Conservation (phyloP, 2,888 invertebrate genomes). For the Hypsopygia costalis region DNA sequence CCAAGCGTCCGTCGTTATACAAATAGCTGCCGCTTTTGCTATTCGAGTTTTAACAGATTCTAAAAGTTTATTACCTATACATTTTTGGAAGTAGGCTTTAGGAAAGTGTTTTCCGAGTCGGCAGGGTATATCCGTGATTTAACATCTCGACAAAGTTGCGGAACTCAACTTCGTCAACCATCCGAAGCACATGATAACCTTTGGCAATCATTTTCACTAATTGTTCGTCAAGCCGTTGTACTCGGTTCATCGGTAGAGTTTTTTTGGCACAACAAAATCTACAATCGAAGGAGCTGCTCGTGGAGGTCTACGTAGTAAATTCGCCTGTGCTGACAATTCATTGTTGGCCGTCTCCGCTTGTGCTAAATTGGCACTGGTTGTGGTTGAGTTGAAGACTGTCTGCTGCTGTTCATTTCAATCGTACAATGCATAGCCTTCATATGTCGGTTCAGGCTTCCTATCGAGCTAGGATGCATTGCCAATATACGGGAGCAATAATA, state of each 20-base stretch:
- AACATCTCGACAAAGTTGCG: constrained; percentile 14
- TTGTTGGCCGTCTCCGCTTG: background rate
- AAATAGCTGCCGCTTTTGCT: constrained; percentile 16
- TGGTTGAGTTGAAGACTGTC: background rate
- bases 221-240: constrained; percentile 10
- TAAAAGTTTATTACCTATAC: constrained; percentile 12
- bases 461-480: constrained; percentile 14
- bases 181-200: constrained; percentile 17
- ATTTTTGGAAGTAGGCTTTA: constrained; percentile 20
- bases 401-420: too few relatives aligned
- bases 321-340: background rate
- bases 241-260: constrained; percentile 1
- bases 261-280: constrained; percentile 1
- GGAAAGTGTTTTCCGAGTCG: constrained; percentile 13
- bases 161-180: constrained; percentile 17
- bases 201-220: constrained; percentile 18
- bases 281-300: constrained; percentile 1
- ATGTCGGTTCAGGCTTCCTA: constrained; percentile 18
- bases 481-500: constrained; percentile 15
- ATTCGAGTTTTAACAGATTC: constrained; percentile 10
- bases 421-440: constrained; percentile 12
- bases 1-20: constrained; percentile 23
- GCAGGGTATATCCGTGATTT: constrained; percentile 12
- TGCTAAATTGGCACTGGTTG: background rate
- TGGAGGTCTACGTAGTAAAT: background rate